A percentile compares a stretch with the other conserved stretches of the same genome.
Evolutionary conservation across 1,140 invertebrate genomes (phyloP).

Genomic region (Onthophagus taurus): DNA sequence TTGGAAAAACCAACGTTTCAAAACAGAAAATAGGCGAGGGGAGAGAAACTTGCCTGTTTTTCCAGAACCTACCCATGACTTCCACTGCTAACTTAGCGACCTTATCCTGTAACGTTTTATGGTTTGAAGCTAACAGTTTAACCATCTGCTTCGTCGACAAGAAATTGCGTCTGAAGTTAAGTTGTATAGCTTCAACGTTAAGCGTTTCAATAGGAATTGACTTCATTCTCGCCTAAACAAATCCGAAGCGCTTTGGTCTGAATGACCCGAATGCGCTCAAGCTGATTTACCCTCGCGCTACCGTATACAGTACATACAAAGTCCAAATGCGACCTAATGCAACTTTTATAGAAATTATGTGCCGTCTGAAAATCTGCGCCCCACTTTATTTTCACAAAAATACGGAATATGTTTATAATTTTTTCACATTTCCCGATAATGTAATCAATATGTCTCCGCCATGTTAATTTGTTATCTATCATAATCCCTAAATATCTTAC

Average conservation of each 20-base stretch:
- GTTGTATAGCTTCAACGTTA: background rate
- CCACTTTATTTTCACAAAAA: background rate
- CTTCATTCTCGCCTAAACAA: background rate
- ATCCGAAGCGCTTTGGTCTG: background rate
- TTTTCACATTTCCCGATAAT: conserved; percentile 4
- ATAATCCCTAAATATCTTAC: background rate
- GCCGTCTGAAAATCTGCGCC: conserved; percentile 1
- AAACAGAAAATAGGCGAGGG: too few species aligned
- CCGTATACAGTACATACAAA: conserved; percentile 1
- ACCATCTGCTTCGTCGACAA: too few species aligned
- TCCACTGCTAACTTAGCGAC: too few species aligned
- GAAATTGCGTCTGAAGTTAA: too few species aligned
- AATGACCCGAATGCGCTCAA: background rate
- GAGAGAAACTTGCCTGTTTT: too few species aligned
- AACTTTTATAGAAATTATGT: too few species aligned
- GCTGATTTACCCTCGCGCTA: background rate
- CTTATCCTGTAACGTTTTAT: too few species aligned
- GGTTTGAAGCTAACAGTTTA: too few species aligned
- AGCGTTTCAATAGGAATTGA: background rate
- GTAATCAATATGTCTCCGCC: background rate
- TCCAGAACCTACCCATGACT: too few species aligned
- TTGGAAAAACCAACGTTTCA: too few species aligned
- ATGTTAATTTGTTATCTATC: background rate
- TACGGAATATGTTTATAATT: background rate
- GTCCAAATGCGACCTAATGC: background rate